phyloP scores from a whole-genome alignment of 2,113 vertebrate species.

The Phycodurus eques region DNA sequence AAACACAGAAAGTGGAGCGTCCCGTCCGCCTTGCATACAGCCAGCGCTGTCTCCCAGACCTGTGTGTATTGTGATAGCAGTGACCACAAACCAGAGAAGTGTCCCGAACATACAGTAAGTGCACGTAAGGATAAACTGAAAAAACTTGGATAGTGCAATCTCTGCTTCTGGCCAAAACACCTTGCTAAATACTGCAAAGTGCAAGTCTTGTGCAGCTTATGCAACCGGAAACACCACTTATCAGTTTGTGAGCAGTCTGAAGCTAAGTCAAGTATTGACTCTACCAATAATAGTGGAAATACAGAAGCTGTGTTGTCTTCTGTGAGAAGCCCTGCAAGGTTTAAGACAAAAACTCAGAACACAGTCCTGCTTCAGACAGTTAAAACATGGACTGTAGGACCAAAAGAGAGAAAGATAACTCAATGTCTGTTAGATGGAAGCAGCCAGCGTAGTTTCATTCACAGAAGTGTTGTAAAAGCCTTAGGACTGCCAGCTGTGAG shows the following conservation, averaged over 20 bases:
- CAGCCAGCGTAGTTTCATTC: neutral
- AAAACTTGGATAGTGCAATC: too few relatives aligned
- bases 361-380: neutral
- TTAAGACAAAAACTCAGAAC: neutral
- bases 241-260: neutral
- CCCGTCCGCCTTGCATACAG: neutral
- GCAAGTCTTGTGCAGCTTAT: neutral
- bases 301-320: neutral
- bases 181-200: constrained; percentile 8
- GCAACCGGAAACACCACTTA: neutral
- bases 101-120: neutral
- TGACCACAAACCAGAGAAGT: neutral
- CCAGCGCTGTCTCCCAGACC: neutral
- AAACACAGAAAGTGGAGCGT: neutral
- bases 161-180: constrained; percentile 1
- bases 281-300: neutral
- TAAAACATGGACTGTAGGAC: neutral
- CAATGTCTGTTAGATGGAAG: neutral
- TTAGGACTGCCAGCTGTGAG: constrained; percentile 5
- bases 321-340: neutral
- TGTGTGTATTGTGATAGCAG: neutral
- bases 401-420: neutral
- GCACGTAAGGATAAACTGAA: too few relatives aligned
- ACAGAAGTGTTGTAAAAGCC: neutral
- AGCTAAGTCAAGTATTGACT: neutral